These are phyloP conservation scores for Bubo scandiacus DNA, from an alignment of 2,113 vertebrate genomes.

Conservation along the genomic window DNA sequence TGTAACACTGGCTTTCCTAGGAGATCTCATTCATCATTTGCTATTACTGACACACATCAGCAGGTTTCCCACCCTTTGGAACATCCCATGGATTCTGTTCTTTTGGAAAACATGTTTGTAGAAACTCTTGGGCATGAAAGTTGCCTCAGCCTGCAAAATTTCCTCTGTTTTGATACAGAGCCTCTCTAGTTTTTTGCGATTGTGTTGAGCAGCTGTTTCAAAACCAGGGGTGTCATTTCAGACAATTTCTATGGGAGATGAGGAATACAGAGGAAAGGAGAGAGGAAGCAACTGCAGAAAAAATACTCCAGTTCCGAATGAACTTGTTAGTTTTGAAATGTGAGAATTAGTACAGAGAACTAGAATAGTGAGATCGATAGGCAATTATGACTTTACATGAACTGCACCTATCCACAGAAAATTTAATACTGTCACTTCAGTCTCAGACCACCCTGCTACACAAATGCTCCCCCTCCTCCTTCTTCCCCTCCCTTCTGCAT, in stretches of 20 bases:
- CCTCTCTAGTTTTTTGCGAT: neutral
- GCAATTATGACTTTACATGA: neutral
- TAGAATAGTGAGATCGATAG: neutral
- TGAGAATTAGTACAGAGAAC: neutral
- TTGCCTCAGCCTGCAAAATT: neutral
- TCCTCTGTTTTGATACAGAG: neutral
- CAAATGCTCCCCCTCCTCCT: fast-evolving
- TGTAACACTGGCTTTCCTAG: neutral
- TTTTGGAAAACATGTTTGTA: neutral
- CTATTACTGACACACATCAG: neutral
- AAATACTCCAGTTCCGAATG: neutral
- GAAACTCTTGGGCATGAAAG: neutral
- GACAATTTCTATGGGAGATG: neutral
- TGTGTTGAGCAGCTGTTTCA: neutral
- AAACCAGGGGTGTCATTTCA: neutral
- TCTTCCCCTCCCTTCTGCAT: neutral
- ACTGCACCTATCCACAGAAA: neutral
- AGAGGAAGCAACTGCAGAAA: neutral
- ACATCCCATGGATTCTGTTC: neutral
- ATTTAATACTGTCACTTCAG: neutral
- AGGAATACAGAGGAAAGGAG: neutral
- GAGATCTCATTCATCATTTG: neutral
- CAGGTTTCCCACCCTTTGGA: neutral
- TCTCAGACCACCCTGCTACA: neutral
- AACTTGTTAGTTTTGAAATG: neutral